These are phyloP conservation scores for Lampropteryx suffumata DNA, from an alignment of 2,888 invertebrate species.

Conservation along the genomic window DNA sequence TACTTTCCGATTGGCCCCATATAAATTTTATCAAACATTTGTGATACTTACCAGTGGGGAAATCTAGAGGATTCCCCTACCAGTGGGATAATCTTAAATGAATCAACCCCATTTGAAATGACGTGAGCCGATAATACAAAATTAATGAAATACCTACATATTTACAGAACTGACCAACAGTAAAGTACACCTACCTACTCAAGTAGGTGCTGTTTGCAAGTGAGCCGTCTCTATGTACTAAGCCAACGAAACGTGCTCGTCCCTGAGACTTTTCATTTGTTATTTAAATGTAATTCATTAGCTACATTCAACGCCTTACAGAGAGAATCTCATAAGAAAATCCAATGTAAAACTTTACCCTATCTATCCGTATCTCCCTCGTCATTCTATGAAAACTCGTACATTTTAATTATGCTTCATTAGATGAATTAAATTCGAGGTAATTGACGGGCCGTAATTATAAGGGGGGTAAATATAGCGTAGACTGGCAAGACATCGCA, in stretches of 20 bases:
- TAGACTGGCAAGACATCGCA: conserved; percentile 53
- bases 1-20: no score
- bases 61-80: no score
- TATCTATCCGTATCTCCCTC: conserved; percentile 46
- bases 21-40: no score
- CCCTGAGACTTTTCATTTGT: conserved; percentile 23
- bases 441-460: conserved; percentile 78
- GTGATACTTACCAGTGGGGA: no score
- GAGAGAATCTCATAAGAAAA: conserved; percentile 24
- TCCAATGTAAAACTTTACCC: conserved; percentile 43
- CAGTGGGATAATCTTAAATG: no score
- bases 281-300: conserved; percentile 33
- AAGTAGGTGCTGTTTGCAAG: conserved; percentile 1
- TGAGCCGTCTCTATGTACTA: conserved; percentile 14
- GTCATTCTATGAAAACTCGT: conserved; percentile 66
- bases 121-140: no score
- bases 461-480: conserved; percentile 47
- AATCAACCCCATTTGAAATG: no score
- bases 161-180: not conserved
- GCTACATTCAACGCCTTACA: conserved; percentile 17
- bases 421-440: conserved; percentile 80
- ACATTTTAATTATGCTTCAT: conserved; percentile 82
- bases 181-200: not conserved
- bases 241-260: conserved; percentile 7
- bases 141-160: not conserved